Percentiles rank a stretch among this genome's conserved stretches.
phyloP scores from a whole-genome alignment of 2,888 invertebrate species.

The Linnaemya tessellans region DNA sequence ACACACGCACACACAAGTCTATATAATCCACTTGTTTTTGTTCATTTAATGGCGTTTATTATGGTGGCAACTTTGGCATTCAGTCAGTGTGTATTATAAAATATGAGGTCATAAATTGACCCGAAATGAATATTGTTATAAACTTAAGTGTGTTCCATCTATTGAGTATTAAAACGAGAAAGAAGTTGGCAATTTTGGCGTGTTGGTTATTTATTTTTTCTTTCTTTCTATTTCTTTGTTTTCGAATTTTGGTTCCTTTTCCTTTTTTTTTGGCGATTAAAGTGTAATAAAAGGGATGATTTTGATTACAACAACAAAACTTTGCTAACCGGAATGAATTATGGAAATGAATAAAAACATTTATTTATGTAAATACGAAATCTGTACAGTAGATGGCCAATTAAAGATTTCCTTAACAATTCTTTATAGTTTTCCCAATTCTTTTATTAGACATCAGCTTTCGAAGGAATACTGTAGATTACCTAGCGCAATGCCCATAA shows the following conservation, averaged over 20 bases:
- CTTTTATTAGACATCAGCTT: no score
- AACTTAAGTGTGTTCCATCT: slow-evolving; percentile 68
- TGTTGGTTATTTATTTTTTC: slow-evolving; percentile 8
- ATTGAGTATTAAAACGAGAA: slow-evolving; percentile 52
- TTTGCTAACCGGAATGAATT: slow-evolving; percentile 60
- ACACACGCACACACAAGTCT: background rate
- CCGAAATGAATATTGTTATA: slow-evolving; percentile 70
- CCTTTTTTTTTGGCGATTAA: slow-evolving; percentile 65
- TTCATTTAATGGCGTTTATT: slow-evolving; percentile 74
- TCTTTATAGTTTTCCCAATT: no score
- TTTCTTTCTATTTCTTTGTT: slow-evolving; percentile 37
- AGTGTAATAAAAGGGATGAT: slow-evolving; percentile 68
- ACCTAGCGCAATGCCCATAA: no score
- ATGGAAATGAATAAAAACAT: slow-evolving; percentile 57
- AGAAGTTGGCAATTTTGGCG: slow-evolving; percentile 10
- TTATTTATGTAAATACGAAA: slow-evolving; percentile 42
- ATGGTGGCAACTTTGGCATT: slow-evolving; percentile 71
- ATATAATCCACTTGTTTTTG: slow-evolving; percentile 80
- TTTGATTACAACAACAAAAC: slow-evolving; percentile 65
- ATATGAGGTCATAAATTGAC: slow-evolving; percentile 75
- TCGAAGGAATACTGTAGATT: no score
- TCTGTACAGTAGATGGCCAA: slow-evolving; percentile 36
- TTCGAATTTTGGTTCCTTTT: slow-evolving; percentile 5
- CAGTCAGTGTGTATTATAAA: slow-evolving; percentile 62
- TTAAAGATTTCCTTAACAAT: no score